Evolutionary conservation across 2,113 vertebrate species (phyloP).

Genomic region (Phaethon lepturus): DNA sequence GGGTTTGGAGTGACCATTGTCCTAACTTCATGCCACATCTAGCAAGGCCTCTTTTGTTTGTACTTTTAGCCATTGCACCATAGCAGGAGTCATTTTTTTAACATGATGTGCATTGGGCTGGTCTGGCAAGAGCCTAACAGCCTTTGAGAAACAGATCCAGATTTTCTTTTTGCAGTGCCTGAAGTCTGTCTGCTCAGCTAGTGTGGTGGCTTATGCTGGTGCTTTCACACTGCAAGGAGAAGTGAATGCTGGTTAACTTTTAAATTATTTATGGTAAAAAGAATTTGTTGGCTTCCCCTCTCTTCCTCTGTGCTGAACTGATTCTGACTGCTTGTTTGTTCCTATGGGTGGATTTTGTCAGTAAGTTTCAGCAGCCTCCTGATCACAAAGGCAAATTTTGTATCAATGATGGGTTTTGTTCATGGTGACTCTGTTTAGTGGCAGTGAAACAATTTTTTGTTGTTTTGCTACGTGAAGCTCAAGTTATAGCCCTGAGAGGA

Average conservation of each 20-base stretch:
- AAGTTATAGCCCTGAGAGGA: not conserved
- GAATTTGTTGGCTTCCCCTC: not conserved
- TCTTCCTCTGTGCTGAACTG: not conserved
- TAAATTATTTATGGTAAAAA: not conserved
- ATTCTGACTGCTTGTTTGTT: not conserved
- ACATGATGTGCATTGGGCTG: not conserved
- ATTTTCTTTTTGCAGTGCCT: not conserved
- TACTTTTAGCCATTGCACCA: not conserved
- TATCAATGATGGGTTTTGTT: not conserved
- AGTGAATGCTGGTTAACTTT: not conserved
- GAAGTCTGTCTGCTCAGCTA: not conserved
- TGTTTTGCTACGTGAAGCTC: not conserved
- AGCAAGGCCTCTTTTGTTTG: not conserved
- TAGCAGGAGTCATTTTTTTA: not conserved
- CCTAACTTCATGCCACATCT: not conserved
- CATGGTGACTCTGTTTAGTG: not conserved
- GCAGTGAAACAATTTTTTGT: not conserved
- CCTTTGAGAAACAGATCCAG: not conserved
- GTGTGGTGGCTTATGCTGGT: not conserved
- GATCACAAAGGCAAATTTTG: not conserved
- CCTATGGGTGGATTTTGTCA: not conserved
- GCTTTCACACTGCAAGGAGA: not conserved
- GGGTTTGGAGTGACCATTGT: not conserved
- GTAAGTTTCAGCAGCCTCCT: not conserved
- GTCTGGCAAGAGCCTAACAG: not conserved